Percentiles rank a stretch among this genome's conserved stretches.
These are phyloP conservation scores for Agrotis exclamationis DNA, from an alignment of 2,888 invertebrate genomes.

Conservation along the genomic window DNA sequence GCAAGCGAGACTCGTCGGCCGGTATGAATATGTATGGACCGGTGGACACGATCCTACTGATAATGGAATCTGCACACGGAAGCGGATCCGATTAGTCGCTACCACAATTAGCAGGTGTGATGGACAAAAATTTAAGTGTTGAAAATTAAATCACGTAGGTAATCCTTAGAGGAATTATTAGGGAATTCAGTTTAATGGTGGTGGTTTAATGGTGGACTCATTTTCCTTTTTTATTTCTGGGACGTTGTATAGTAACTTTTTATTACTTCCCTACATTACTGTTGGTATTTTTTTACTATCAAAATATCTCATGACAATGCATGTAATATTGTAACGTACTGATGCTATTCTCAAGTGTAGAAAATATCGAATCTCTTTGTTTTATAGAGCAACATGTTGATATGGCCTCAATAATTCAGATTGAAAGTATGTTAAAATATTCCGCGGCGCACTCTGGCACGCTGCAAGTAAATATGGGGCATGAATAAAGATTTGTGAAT, in stretches of 20 bases:
- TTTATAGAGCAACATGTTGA: conserved; percentile 48
- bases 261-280: background rate
- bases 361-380: conserved; percentile 40
- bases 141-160: conserved; percentile 22
- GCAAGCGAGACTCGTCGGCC: conserved; percentile 72
- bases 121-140: conserved; percentile 67
- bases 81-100: conserved; percentile 85
- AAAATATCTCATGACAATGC: background rate
- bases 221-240: background rate
- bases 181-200: background rate
- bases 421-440: conserved; percentile 73
- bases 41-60: conserved; percentile 84
- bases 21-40: conserved; percentile 88
- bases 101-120: conserved; percentile 81
- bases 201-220: too few species aligned
- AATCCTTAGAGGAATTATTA: background rate
- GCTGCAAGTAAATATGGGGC: conserved; percentile 71
- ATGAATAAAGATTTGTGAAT: conserved; percentile 81
- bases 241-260: background rate
- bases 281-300: background rate
- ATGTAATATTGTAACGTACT: too few species aligned
- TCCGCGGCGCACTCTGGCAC: conserved; percentile 64
- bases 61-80: conserved; percentile 89
- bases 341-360: conserved; percentile 7
- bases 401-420: conserved; percentile 61